phyloP scores from a whole-genome alignment of 2,888 invertebrate genomes.

The Xylota segnis region DNA sequence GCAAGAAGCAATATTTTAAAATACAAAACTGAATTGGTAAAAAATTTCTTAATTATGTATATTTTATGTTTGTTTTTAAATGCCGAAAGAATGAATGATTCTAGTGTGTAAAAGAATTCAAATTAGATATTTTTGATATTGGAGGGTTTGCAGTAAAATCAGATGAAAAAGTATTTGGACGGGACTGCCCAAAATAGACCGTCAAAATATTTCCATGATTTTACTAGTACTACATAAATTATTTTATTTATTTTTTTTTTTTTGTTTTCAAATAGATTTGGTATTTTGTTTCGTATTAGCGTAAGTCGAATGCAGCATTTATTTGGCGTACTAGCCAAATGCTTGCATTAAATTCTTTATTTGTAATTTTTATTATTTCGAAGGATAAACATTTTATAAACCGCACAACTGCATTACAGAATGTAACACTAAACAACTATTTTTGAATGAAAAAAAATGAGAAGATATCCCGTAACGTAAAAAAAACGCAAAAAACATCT shows the following conservation, averaged over 20 bases:
- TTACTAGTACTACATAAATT: conserved; percentile 41
- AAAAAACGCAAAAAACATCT: conserved; percentile 75
- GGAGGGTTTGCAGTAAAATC: conserved; percentile 34
- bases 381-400: conserved; percentile 54
- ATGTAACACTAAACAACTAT: conserved; percentile 69
- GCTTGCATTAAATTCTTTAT: conserved; percentile 24
- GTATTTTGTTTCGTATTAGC: conserved; percentile 22
- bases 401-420: conserved; percentile 71
- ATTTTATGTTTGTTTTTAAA: conserved; percentile 61
- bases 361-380: conserved; percentile 31
- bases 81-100: conserved; percentile 63
- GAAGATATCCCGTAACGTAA: conserved; percentile 42
- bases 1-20: conserved; percentile 62
- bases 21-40: conserved; percentile 64
- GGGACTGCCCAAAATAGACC: conserved; percentile 9
- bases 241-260: neutral
- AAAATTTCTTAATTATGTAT: conserved; percentile 61
- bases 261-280: conserved; percentile 73
- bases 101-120: conserved; percentile 30
- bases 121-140: conserved; percentile 26
- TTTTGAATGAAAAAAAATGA: conserved; percentile 32
- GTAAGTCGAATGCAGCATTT: conserved; percentile 49
- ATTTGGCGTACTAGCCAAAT: conserved; percentile 35
- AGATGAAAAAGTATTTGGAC: conserved; percentile 21
- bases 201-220: conserved; percentile 23